Evolutionary conservation across 2,113 vertebrate species (phyloP).

Genomic region (Ctenodactylus gundi): DNA sequence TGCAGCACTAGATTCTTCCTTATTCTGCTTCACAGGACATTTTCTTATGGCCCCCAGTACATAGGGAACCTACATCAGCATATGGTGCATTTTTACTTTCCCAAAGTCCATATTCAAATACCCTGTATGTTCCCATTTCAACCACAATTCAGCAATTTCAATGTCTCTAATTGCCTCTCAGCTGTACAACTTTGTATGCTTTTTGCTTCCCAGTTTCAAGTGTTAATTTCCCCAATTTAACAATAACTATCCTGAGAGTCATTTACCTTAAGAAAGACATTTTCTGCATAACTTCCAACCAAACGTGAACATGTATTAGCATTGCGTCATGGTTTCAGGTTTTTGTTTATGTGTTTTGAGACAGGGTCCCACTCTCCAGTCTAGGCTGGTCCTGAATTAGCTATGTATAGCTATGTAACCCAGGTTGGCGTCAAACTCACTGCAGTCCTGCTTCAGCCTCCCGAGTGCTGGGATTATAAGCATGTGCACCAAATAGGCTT

Average conservation of each 20-base stretch:
- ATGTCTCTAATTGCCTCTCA: background rate
- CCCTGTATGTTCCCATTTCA: background rate
- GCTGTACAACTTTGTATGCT: background rate
- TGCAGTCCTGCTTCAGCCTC: too few species aligned
- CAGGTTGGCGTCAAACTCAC: too few species aligned
- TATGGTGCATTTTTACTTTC: conserved; percentile 3
- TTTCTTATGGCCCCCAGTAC: background rate
- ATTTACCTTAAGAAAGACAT: background rate
- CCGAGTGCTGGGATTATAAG: too few species aligned
- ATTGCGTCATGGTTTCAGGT: background rate
- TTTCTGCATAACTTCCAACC: background rate
- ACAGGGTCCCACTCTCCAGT: too few species aligned
- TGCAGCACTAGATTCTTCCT: background rate
- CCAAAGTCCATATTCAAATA: background rate
- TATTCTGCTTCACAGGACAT: background rate
- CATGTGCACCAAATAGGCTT: too few species aligned
- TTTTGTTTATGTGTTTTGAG: too few species aligned
- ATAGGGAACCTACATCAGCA: background rate
- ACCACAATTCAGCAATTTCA: background rate
- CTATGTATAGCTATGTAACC: too few species aligned
- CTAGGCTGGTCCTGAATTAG: too few species aligned
- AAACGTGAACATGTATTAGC: background rate
- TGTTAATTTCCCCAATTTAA: conserved; percentile 20
- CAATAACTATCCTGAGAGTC: background rate
- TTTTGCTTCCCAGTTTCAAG: background rate